phyloP scores from a whole-genome alignment of 2,113 vertebrate genomes.

The Camelus bactrianus region DNA sequence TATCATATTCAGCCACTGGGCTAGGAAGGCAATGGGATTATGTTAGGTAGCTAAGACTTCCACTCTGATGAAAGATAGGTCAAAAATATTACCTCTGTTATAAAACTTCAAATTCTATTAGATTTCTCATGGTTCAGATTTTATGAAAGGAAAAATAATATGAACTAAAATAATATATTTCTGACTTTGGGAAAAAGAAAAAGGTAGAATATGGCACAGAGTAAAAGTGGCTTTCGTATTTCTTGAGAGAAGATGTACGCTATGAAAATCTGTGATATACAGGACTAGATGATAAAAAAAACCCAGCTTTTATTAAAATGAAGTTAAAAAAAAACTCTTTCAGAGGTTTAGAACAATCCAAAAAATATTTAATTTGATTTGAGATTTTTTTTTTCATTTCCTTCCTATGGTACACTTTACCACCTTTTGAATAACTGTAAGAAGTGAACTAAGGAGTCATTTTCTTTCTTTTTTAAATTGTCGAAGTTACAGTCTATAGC shows the following conservation, averaged over 20 bases:
- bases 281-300: constrained; percentile 23
- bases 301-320: constrained; percentile 42
- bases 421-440: constrained; percentile 2
- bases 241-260: not conserved
- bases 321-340: not conserved
- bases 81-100: constrained; percentile 42
- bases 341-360: not conserved
- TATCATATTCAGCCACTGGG: not conserved
- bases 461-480: not conserved
- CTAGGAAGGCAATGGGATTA: not conserved
- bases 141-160: constrained; percentile 63
- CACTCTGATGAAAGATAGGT: constrained; percentile 36
- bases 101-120: constrained; percentile 61
- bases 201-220: not conserved
- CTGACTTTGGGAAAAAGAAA: constrained; percentile 39
- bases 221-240: constrained; percentile 60
- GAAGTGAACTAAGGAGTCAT: not conserved
- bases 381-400: not conserved
- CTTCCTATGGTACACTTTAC: not conserved
- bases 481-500: not conserved
- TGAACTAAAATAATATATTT: constrained; percentile 54
- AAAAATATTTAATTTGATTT: constrained; percentile 31
- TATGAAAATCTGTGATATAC: constrained; percentile 51
- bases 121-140: constrained; percentile 45
- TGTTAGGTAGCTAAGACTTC: constrained; percentile 41